Base-by-base conservation (phyloP, 2,888 invertebrate genomes). In the Hololepta plana region DNA sequence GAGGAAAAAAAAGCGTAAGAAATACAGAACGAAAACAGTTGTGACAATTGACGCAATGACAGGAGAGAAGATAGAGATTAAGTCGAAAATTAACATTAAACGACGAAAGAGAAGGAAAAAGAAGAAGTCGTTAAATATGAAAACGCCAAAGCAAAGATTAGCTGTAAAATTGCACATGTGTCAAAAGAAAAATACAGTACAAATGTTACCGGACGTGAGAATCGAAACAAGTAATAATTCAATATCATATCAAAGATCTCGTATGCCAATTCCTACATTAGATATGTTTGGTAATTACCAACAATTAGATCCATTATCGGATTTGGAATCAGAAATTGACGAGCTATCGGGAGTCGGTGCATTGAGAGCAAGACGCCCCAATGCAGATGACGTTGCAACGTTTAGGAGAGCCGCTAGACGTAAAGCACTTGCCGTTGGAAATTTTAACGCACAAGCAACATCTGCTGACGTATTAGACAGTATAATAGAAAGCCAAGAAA, bases 401-500 rank as follows among this genome's bases (percentile, higher is more conserved):
- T 31, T 48, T 17, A 38, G 51, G 11, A 33, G 51, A 23, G 34
- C 40, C 8, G 41, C 43, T 3, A 49, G 64, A 31, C 50, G 64
- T 31, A 69, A 69, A 44, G 55, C 57, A 58, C 8, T 39, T 49
- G 3, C 24, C 12, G 38, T 55, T 21, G 51, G 59, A 5, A 56
- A 58, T 19, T 45, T 59, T 11, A 53, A 47, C 35, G 53, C 58
- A 12, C 33, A 53, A 2, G 45, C 62, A n/a, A 54, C 59, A 6
- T 55, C 64, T 1, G 36, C 49, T 3, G 76, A 81, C 51, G 41
- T 82, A 5, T 53, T 82, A 4, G 68, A 67, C 15, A 67, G 62
- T 39, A 80, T 82, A 37, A 53, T 82, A 40, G 67, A 68, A 34
- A 63, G 67, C 37, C 81, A 81, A 48, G 63, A 71, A 25, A 58